Evolutionary conservation across 1,140 invertebrate genomes (phyloP), one percentile per base, ranked within the genome.

Genomic region (Solenopsis invicta): DNA sequence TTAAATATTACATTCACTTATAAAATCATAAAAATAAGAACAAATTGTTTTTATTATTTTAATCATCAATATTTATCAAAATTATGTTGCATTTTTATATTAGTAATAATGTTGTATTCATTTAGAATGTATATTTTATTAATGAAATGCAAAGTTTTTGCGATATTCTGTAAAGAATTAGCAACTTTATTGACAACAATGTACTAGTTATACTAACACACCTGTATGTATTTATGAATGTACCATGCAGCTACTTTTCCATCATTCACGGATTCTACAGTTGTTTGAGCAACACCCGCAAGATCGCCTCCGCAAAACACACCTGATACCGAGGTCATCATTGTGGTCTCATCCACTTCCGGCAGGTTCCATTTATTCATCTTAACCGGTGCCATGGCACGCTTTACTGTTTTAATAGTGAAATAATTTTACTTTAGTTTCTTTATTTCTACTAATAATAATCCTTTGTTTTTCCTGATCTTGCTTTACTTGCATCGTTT

Each of bases 251-350:
- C 99, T 6, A 97, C 98, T 96, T 99, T 99, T 37, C 99, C 99
- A 96, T 99, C 99, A 94, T 99, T 99, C 0, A 99, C 99, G 2
- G 98, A 98, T 96, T 99, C 99, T 0, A 99, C 99, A 0, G 99
- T 99, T 0, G 99, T 99, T 94, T 99, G 98, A 0, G 99, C 97
- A 29, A 98, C 96, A 1, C 99, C 99, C 10, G 98, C 98, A 10
- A 99, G 92, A 95, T 99, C 99, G 0, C 99, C 99, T 10, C 99
- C 99, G 91, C 97, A 97, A 94, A 99, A 99, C 5, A 99, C 97
- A 92, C 97, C 97, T 0, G 97, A 95, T 86, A 97, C 97, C 82
- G 96, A 97, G 9, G 97, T 98, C 92, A 96, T 96, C 98, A 99
- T 98, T 0, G 97, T 98, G 2, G 93, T 95, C 0, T 92, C 84